A percentile compares a stretch with the other conserved stretches of the same genome.
Evolutionary conservation across 1,140 invertebrate species (phyloP).

Genomic region (Hycleus cichorii): DNA sequence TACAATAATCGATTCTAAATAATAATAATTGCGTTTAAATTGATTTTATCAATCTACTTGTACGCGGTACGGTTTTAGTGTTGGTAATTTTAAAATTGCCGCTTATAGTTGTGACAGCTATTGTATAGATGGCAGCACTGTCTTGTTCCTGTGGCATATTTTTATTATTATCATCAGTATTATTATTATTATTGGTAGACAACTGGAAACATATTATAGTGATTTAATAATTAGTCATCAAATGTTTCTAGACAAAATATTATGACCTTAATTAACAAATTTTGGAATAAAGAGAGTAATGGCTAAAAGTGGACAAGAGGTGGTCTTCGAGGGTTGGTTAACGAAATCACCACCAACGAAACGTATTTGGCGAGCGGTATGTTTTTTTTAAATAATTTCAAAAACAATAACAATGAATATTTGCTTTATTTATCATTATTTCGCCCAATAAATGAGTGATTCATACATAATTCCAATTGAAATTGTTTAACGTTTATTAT

Average conservation of each 20-base stretch:
- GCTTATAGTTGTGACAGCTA: no score
- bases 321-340: constrained; percentile 74
- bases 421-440: constrained; percentile 9
- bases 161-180: no score
- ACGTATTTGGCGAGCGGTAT: constrained; percentile 79
- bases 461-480: constrained; percentile 25
- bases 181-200: no score
- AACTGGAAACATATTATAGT: no score
- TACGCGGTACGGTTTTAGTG: no score
- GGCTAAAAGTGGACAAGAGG: constrained; percentile 36
- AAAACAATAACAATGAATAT: not conserved
- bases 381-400: constrained; percentile 37
- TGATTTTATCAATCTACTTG: no score
- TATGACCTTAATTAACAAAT: not conserved
- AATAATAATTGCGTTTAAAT: no score
- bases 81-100: no score
- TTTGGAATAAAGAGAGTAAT: constrained; percentile 15
- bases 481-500: not conserved
- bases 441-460: constrained; percentile 21
- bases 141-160: no score
- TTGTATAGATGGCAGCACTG: no score
- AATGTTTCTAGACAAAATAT: not conserved
- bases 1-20: no score
- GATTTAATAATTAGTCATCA: not conserved
- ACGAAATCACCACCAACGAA: constrained; percentile 87